A percentile compares a stretch with the other conserved stretches of the same genome.
phyloP scores from a whole-genome alignment of 2,888 invertebrate species.

The Lysandra bellargus region DNA sequence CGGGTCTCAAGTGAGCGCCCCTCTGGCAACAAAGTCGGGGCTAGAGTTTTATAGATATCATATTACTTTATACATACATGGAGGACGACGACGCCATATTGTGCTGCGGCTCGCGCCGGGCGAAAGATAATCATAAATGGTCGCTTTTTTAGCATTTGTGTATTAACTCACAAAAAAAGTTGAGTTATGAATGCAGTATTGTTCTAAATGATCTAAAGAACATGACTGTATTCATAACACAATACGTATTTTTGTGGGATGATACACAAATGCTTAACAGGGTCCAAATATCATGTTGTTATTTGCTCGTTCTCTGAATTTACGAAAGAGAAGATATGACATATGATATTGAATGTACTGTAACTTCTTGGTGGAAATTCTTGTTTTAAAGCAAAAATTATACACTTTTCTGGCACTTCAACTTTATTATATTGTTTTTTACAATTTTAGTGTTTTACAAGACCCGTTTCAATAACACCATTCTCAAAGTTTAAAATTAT shows the following conservation, averaged over 20 bases:
- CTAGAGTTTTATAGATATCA: neutral
- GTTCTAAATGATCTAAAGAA: no score
- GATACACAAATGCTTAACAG: no score
- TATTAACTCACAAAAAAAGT: no score
- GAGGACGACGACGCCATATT: neutral
- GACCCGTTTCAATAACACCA: no score
- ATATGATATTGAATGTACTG: neutral
- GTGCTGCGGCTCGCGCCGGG: no score
- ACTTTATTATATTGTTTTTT: neutral
- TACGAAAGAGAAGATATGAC: neutral
- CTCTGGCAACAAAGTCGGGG: neutral
- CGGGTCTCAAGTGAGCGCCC: neutral
- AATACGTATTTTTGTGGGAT: no score
- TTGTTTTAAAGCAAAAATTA: neutral
- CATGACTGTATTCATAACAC: no score
- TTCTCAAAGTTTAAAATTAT: no score
- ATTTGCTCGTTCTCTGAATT: neutral
- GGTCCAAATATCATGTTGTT: no score
- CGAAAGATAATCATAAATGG: no score
- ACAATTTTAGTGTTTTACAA: neutral
- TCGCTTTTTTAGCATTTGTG: no score
- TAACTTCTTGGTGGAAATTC: neutral
- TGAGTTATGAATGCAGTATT: no score
- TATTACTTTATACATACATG: constrained; percentile 3
- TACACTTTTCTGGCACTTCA: neutral